Conservation (phyloP, 35 echinoderm and acorn worm species). For the Lytechinus pictus region DNA sequence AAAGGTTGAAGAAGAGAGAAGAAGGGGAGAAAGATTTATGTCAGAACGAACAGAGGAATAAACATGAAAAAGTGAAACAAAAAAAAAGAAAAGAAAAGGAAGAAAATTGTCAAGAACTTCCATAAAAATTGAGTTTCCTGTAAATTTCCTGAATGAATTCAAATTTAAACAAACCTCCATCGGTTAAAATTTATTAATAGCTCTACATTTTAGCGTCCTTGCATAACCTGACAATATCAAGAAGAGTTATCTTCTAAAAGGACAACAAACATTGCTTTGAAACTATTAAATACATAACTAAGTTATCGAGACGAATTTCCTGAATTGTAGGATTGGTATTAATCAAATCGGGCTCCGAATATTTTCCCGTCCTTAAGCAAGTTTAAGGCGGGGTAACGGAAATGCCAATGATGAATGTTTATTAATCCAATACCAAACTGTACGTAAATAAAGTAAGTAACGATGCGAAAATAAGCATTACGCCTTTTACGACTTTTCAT, state of each 20-base stretch:
- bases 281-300: neutral
- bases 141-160: neutral
- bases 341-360: neutral
- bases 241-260: neutral
- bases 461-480: neutral
- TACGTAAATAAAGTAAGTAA: neutral
- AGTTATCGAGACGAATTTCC: neutral
- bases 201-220: neutral
- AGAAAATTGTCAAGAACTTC: neutral
- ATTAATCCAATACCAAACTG: neutral
- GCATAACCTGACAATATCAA: neutral
- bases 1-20: neutral
- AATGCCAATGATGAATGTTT: neutral
- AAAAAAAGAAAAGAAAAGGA: neutral
- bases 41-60: neutral
- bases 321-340: neutral
- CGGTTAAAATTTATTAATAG: too few species aligned
- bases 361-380: neutral
- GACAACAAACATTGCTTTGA: neutral
- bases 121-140: neutral
- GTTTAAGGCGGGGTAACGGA: neutral
- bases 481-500: neutral
- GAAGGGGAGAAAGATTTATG: neutral
- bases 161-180: too few species aligned
- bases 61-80: neutral